A percentile compares a stretch with the other conserved stretches of the same genome.
Evolutionary conservation across 1,140 invertebrate genomes (phyloP).

Genomic region (Scylla paramamosain): DNA sequence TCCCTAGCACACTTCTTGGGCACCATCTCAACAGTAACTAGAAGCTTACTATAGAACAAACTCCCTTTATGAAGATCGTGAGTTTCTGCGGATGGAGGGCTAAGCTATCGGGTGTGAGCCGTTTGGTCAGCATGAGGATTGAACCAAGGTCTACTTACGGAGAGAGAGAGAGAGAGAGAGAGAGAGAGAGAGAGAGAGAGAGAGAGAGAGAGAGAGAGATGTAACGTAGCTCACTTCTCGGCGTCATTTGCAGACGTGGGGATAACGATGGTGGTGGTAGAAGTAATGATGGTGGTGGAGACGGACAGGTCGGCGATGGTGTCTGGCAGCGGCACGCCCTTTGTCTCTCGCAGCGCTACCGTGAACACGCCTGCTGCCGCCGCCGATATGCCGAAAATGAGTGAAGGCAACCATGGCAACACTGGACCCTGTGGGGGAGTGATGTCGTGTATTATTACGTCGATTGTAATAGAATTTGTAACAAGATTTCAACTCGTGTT

Average conservation of each 20-base stretch:
- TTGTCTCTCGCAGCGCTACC: slow-evolving; percentile 24
- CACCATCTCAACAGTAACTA: no score
- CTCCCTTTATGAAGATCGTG: no score
- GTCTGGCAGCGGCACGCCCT: slow-evolving; percentile 30
- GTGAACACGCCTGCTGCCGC: neutral
- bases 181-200: no score
- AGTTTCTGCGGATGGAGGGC: no score
- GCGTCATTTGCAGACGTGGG: neutral
- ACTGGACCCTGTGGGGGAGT: slow-evolving; percentile 3
- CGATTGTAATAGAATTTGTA: neutral
- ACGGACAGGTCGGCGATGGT: neutral
- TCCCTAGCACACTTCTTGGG: no score
- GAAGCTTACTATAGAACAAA: no score
- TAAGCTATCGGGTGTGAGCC: no score
- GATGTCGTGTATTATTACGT: neutral
- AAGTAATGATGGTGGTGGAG: neutral
- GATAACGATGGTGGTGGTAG: neutral
- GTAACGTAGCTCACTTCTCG: no score
- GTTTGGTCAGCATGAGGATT: no score
- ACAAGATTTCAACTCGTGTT: neutral
- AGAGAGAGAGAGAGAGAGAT: no score
- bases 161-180: no score
- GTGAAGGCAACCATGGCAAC: slow-evolving; percentile 37
- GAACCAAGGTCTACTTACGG: no score
- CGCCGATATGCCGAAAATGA: slow-evolving; percentile 39